These are phyloP conservation scores for Bombylius discolor DNA, from an alignment of 2,888 invertebrate species.

Conservation along the genomic window DNA sequence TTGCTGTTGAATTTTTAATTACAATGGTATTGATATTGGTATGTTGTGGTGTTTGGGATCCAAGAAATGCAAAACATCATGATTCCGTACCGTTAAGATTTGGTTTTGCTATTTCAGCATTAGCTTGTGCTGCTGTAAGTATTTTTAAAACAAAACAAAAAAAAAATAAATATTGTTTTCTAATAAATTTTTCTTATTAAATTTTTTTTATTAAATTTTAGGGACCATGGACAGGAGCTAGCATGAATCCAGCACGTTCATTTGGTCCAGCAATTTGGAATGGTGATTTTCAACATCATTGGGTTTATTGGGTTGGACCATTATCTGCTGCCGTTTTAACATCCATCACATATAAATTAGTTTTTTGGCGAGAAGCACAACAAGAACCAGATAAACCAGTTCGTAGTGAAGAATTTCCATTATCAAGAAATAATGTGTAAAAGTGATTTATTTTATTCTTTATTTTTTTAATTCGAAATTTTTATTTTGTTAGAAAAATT, in stretches of 20 bases:
- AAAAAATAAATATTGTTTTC: background rate
- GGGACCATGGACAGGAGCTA: constrained; percentile 67
- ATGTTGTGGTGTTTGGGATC: constrained; percentile 61
- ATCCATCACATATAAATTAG: constrained; percentile 36
- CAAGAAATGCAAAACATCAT: constrained; percentile 47
- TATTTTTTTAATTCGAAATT: too few relatives aligned
- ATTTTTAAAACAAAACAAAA: background rate
- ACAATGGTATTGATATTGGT: constrained; percentile 52
- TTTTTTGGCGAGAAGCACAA: constrained; percentile 31
- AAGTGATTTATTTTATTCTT: too few relatives aligned
- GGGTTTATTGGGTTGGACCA: constrained; percentile 62
- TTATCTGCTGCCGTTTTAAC: constrained; percentile 33
- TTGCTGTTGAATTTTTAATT: constrained; percentile 49
- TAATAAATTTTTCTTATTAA: background rate
- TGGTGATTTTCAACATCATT: constrained; percentile 50
- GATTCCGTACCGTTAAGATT: constrained; percentile 55
- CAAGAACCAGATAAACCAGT: constrained; percentile 27
- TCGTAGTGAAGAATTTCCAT: constrained; percentile 29
- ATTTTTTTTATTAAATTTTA: constrained; percentile 27
- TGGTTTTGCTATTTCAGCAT: constrained; percentile 49
- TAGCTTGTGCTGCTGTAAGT: constrained; percentile 53
- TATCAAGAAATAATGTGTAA: constrained; percentile 16
- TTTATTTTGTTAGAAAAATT: too few relatives aligned
- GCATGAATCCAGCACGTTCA: constrained; percentile 87
- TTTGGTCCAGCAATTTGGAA: constrained; percentile 71